Percentiles rank a stretch among this genome's conserved stretches.
Conservation (phyloP, 1,140 invertebrate species). For the Danaus melanippus region DNA sequence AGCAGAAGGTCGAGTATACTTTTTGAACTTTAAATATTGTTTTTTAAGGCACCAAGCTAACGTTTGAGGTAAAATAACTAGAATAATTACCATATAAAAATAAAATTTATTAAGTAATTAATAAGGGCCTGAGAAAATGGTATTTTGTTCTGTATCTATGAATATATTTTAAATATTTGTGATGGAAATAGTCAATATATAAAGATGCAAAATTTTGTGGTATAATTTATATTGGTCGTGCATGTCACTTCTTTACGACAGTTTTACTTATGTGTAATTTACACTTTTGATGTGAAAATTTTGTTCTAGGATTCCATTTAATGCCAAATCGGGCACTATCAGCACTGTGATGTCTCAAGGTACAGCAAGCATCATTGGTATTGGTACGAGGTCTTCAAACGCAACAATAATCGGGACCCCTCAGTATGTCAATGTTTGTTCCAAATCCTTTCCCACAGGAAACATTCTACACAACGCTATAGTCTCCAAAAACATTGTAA, state of each 20-base stretch:
- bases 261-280: not conserved
- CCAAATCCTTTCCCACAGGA: slow-evolving; percentile 67
- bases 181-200: too few species aligned
- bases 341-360: slow-evolving; percentile 67
- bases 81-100: too few species aligned
- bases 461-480: slow-evolving; percentile 70
- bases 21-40: too few species aligned
- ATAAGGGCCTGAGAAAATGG: too few species aligned
- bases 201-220: too few species aligned
- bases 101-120: too few species aligned
- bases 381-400: slow-evolving; percentile 55
- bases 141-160: too few species aligned
- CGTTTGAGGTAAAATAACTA: too few species aligned
- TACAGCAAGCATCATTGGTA: slow-evolving; percentile 60
- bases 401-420: slow-evolving; percentile 51
- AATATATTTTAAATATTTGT: too few species aligned
- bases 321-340: slow-evolving; percentile 56
- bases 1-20: too few species aligned
- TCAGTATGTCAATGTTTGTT: slow-evolving; percentile 64
- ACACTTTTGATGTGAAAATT: not conserved
- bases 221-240: too few species aligned
- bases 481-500: slow-evolving; percentile 62
- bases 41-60: too few species aligned
- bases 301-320: slow-evolving; percentile 60
- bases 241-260: not conserved